These are phyloP conservation scores for Takifugu bimaculatus DNA, from an alignment of 2,113 vertebrate genomes.

Conservation along the genomic window DNA sequence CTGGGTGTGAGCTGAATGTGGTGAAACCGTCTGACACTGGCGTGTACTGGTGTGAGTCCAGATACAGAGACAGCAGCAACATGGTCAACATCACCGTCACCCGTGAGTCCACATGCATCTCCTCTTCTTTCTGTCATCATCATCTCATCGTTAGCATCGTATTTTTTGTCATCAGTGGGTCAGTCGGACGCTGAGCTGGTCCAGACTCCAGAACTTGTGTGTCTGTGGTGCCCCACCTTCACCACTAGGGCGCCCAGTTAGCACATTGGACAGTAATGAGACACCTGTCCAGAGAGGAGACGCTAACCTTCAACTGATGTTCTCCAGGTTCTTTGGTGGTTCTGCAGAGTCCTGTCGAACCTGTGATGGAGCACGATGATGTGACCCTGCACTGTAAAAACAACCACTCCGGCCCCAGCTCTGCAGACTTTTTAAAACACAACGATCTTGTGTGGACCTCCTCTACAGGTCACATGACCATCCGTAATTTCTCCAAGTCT, in stretches of 20 bases:
- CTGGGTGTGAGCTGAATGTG: not conserved
- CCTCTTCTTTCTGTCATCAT: too few relatives aligned
- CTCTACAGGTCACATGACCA: conserved; percentile 18
- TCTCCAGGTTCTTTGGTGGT: not conserved
- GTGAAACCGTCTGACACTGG: not conserved
- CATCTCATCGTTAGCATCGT: too few relatives aligned
- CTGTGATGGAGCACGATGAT: not conserved
- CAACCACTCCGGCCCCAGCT: rapidly evolving
- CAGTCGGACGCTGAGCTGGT: too few relatives aligned
- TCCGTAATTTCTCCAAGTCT: conserved; percentile 17
- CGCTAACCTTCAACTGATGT: too few relatives aligned
- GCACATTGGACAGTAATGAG: too few relatives aligned
- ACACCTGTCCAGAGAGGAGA: too few relatives aligned
- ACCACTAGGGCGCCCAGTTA: too few relatives aligned
- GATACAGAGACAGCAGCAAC: conserved; percentile 18
- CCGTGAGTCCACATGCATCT: too few relatives aligned
- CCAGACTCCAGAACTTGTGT: too few relatives aligned
- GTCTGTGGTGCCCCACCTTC: too few relatives aligned
- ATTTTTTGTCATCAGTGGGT: too few relatives aligned
- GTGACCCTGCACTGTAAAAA: conserved; percentile 11
- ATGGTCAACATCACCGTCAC: conserved; percentile 23
- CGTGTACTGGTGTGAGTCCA: conserved; percentile 36
- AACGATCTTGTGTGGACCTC: rapidly evolving
- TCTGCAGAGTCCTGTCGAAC: conserved; percentile 4
- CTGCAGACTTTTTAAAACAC: conserved; percentile 26